A percentile compares a stretch with the other conserved stretches of the same genome.
phyloP scores from a whole-genome alignment of 2,113 vertebrate species.

The Nibea albiflora region DNA sequence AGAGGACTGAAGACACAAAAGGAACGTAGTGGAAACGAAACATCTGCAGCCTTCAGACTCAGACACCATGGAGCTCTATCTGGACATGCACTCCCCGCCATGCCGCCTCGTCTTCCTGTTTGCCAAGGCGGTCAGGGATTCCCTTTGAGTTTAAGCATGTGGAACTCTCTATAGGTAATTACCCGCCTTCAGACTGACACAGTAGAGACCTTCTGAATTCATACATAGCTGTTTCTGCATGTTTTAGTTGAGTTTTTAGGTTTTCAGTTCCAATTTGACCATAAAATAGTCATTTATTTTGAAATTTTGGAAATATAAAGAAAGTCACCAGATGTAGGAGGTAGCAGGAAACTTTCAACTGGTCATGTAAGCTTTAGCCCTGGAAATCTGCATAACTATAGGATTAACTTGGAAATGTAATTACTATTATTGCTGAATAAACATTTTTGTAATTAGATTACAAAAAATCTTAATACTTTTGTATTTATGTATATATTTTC shows the following conservation, averaged over 20 bases:
- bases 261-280: background rate
- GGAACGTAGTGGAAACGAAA: background rate
- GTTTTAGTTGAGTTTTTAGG: background rate
- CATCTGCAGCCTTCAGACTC: slow-evolving; percentile 8
- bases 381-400: too few species aligned
- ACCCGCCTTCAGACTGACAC: rapidly evolving
- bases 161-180: slow-evolving; percentile 83
- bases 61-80: slow-evolving; percentile 84
- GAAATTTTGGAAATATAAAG: background rate
- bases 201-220: background rate
- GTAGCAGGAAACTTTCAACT: background rate
- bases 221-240: too few species aligned
- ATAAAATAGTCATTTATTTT: background rate
- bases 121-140: slow-evolving; percentile 84
- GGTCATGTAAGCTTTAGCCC: background rate
- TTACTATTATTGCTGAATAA: too few species aligned
- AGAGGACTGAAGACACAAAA: background rate
- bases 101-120: slow-evolving; percentile 89
- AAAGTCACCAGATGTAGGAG: background rate
- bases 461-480: too few species aligned
- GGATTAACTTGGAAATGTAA: too few species aligned
- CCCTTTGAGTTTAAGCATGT: slow-evolving; percentile 85
- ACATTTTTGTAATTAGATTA: too few species aligned
- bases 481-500: too few species aligned
- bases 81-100: slow-evolving; percentile 90